Evolutionary conservation across 1,140 invertebrate species (phyloP).

Genomic region (Caligus rogercresseyi): DNA sequence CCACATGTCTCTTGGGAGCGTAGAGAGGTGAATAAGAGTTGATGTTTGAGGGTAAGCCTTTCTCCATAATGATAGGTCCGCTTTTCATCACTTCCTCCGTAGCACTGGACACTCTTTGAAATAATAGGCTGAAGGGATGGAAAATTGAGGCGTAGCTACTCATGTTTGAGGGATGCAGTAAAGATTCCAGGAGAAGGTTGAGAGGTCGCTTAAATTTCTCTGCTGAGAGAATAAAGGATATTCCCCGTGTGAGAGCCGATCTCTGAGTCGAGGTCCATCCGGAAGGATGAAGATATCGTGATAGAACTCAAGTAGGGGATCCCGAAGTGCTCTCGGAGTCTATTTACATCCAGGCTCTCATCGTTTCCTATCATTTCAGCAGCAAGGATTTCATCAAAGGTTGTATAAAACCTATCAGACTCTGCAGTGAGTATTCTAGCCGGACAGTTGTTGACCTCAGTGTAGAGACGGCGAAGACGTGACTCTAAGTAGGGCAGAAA

Average conservation of each 20-base stretch:
- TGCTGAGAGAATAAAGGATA: not conserved
- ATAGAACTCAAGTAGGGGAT: not conserved
- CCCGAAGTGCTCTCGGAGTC: not conserved
- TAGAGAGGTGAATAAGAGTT: not conserved
- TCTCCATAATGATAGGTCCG: not conserved
- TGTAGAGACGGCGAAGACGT: not conserved
- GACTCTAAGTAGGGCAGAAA: slow-evolving; percentile 1
- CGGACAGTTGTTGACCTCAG: not conserved
- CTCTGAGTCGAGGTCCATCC: slow-evolving; percentile 2
- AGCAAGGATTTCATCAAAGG: slow-evolving; percentile 6
- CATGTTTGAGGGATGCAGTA: not conserved
- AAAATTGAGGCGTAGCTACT: not conserved
- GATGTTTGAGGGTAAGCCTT: not conserved
- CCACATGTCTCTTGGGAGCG: not conserved
- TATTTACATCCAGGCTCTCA: not conserved
- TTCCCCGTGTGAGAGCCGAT: slow-evolving; percentile 3
- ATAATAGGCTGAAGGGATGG: not conserved
- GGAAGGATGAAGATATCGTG: slow-evolving; percentile 6
- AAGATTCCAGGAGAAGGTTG: not conserved
- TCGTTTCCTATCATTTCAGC: not conserved
- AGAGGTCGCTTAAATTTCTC: not conserved
- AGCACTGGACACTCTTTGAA: not conserved
- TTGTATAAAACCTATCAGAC: not conserved
- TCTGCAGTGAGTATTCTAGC: slow-evolving; percentile 3
- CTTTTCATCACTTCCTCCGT: not conserved